Evolutionary conservation across 2,113 vertebrate genomes (phyloP).

Genomic region (Aptenodytes forsteri): DNA sequence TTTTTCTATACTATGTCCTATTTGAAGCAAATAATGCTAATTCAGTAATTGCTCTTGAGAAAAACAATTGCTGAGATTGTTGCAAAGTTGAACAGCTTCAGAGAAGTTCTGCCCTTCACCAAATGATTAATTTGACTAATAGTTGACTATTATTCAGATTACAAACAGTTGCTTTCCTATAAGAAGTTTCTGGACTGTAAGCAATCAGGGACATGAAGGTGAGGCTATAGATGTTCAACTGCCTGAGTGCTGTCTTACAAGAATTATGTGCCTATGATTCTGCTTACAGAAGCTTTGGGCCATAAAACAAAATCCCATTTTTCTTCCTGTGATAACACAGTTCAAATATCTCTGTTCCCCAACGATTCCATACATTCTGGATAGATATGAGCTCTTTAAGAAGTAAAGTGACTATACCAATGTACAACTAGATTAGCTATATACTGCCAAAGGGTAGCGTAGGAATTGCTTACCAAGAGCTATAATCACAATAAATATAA

Average conservation of each 20-base stretch:
- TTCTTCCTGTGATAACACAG: not conserved
- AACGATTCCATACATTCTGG: accelerated
- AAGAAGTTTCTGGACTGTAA: not conserved
- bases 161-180: not conserved
- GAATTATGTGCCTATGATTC: not conserved
- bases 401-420: not conserved
- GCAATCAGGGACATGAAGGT: not conserved
- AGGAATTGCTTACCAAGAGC: not conserved
- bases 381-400: not conserved
- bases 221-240: not conserved
- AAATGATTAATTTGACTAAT: not conserved
- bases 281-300: not conserved
- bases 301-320: not conserved
- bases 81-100: not conserved
- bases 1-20: not conserved
- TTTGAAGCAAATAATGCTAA: not conserved
- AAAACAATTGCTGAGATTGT: not conserved
- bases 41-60: not conserved
- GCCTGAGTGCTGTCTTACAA: not conserved
- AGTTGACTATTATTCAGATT: not conserved
- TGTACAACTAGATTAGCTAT: not conserved
- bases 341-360: not conserved
- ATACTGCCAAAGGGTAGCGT: not conserved
- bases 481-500: not conserved
- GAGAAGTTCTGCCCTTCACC: not conserved